Base-by-base conservation (phyloP, 53 echinoderm and acorn worm genomes). In the Zoroaster sp. region DNA sequence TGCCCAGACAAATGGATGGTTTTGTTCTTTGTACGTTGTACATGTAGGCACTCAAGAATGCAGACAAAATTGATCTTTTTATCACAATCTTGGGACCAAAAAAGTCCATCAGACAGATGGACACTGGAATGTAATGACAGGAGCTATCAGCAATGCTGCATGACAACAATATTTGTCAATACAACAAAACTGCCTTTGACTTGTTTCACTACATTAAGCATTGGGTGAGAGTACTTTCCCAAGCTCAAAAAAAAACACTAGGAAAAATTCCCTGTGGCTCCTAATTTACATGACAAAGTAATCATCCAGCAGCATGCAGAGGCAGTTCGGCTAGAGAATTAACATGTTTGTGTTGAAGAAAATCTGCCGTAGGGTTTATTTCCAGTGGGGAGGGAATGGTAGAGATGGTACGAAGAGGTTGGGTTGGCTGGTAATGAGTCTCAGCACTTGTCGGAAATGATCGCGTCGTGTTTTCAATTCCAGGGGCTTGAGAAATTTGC, bases 281-380 rank as follows among this genome's bases (percentile, higher is more conserved):
- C 49, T 46, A 51, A 85, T 85, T 85, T 85, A 85, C 85, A 85
- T 85, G 85, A 85, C 85, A 85, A 85, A 70, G 85, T 69, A 69
- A 35, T 44, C 59, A 70, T 32, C 71, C 15, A 17, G 47, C n/a
- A n/a, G n/a, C n/a, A n/a, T n/a, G 11, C 41, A 14, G 71, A 35
- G 15, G 59, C 17, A 1, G 40, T 39, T 38, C 40, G 74, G 49
- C 46, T 35, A 36, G 17, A 44, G 66, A 79, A 37, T 46, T 85
- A 69, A 70, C 85, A 23, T 69, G 85, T 85, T 71, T 70, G 34
- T 71, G 71, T 85, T 70, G 85, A 44, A 35, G 85, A 71, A 70
- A 85, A 21, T 9, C 8, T 69, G 69, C 83, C 69, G 0, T 31
- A 8, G 83, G 83, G 43, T 38, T 43, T 35, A 46, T 66, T 44